Base-by-base conservation (phyloP, 2,113 vertebrate species). In the Dipodomys merriami region DNA sequence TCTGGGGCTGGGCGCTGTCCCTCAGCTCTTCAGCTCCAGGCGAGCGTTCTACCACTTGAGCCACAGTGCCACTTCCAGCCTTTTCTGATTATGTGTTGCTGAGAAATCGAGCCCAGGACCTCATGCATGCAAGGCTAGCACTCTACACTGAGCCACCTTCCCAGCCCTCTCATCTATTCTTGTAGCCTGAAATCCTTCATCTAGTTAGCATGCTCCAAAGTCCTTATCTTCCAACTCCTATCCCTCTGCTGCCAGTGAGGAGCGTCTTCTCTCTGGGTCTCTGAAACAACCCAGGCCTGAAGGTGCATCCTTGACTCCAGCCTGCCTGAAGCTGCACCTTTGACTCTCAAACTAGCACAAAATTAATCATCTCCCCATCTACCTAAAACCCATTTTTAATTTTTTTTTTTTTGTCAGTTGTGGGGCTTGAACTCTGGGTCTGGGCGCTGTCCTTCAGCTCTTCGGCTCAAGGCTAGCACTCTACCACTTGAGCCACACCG, bases 361-460 rank as follows among this genome's bases (percentile, higher is more conserved):
- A 86, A 3, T 16, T 79, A 79, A 90, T 65, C 18, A 79, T 74
- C 19, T 73, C n/a, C 29, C 82, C 22, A 77, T 77, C 27, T 79
- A 27, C 44, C 44, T 90, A 57, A 11, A 92, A 82, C 33, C 2
- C 23, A 80, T 53, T 87, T 87, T 93, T 90, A 84, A 68, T 90
- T 87, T 83, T 39, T 5, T 39, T 39, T 3, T 39, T 39, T 3
- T 39, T 39, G 39, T 39, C 39, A 39, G 39, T 39, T 39, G 39
- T 39, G 39, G 39, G 39, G 39, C 39, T 39, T 39, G 39, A 39
- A 39, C 39, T 39, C 39, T 39, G 39, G 5, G 39, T 5, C 39
- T 39, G 39, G 39, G 39, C 39, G 39, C 39, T 39, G 39, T 39
- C 39, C 39, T 5, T 39, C 39, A 39, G 39, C 39, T 39, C 39